These are phyloP conservation scores for Drosophila setifemur DNA, from an alignment of 1,140 invertebrate species.

Conservation along the genomic window DNA sequence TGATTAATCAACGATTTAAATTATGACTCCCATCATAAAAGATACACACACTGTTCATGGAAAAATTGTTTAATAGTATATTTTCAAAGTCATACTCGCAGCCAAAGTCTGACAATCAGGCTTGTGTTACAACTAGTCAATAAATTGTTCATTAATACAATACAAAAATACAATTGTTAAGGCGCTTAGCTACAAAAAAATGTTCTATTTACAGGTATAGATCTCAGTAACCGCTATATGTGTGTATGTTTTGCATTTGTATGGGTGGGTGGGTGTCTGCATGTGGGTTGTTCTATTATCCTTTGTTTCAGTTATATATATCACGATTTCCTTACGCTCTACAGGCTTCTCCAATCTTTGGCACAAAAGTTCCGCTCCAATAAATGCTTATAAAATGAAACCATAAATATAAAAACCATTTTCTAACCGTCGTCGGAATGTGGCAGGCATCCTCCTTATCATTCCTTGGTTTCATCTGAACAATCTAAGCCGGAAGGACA, in stretches of 20 bases:
- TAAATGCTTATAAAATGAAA: constrained; percentile 46
- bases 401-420: constrained; percentile 19
- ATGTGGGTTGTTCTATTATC: constrained; percentile 11
- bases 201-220: constrained; percentile 34
- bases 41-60: not conserved
- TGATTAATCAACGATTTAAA: too few species aligned
- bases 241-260: constrained; percentile 15
- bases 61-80: constrained; percentile 24
- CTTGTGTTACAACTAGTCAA: constrained; percentile 42
- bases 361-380: constrained; percentile 42
- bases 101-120: constrained; percentile 21
- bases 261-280: constrained; percentile 3
- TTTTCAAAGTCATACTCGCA: constrained; percentile 37
- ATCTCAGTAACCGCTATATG: constrained; percentile 21
- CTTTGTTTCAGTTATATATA: constrained; percentile 48
- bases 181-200: constrained; percentile 34
- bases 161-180: constrained; percentile 45
- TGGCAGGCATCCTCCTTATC: constrained; percentile 11
- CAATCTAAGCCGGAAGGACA: constrained; percentile 78
- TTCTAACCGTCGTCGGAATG: constrained; percentile 51
- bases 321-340: constrained; percentile 72
- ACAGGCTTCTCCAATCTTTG: constrained; percentile 61
- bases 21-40: too few species aligned
- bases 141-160: constrained; percentile 49
- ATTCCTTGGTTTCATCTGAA: constrained; percentile 63